Evolutionary conservation across 2,888 invertebrate genomes (phyloP).

Genomic region (Mellilla xanthometata): DNA sequence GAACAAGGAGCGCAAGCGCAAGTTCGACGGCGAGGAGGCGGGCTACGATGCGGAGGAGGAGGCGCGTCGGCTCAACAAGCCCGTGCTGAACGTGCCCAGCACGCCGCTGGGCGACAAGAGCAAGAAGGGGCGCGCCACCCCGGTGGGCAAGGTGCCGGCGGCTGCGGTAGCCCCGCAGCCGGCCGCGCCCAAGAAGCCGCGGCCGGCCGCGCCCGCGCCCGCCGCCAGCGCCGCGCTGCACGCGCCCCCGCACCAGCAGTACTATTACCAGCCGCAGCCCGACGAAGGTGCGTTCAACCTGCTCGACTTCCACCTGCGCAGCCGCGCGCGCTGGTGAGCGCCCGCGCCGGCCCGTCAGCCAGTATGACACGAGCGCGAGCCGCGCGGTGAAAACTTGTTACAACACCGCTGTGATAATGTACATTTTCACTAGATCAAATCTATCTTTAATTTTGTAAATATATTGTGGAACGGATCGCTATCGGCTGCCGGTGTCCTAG

Average conservation of each 20-base stretch:
- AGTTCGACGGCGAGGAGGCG: conserved; percentile 86
- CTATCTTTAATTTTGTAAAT: conserved; percentile 77
- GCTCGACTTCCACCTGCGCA: conserved; percentile 82
- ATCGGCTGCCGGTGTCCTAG: conserved; percentile 71
- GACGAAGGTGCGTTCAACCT: conserved; percentile 84
- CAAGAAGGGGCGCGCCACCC: conserved; percentile 64
- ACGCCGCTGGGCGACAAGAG: conserved; percentile 73
- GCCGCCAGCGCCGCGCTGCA: conserved; percentile 70
- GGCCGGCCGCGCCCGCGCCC: conserved; percentile 70
- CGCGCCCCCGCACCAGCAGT: conserved; percentile 75
- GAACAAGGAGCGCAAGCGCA: conserved; percentile 87
- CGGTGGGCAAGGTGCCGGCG: conserved; percentile 58
- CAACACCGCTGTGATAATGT: conserved; percentile 82
- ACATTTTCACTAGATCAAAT: conserved; percentile 78
- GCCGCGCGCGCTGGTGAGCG: conserved; percentile 83
- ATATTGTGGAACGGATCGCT: conserved; percentile 67
- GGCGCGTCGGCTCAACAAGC: conserved; percentile 73
- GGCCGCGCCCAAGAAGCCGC: conserved; percentile 75
- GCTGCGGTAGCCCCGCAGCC: conserved; percentile 73
- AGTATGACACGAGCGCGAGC: conserved; percentile 83
- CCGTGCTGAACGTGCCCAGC: conserved; percentile 78
- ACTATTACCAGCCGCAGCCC: conserved; percentile 82
- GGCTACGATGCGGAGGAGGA: conserved; percentile 84
- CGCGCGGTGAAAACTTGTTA: conserved; percentile 81
- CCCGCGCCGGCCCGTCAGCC: conserved; percentile 80